Evolutionary conservation across 2,888 invertebrate genomes (phyloP), one percentile per base, ranked within the genome.

Genomic region (Drosophila atripex): DNA sequence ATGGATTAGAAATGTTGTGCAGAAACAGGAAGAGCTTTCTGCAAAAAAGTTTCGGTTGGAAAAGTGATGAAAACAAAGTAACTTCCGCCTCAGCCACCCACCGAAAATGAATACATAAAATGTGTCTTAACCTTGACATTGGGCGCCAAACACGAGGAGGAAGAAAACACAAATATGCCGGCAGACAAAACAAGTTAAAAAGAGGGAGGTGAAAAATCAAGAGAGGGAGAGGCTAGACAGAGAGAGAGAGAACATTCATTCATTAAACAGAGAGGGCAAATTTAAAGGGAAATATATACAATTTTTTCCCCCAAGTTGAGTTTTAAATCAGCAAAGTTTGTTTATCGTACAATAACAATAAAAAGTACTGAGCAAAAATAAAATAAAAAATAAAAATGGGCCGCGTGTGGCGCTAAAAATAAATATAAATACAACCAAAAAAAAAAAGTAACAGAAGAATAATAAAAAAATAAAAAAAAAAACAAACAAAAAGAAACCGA

Each of bases 91-190:
- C 58, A 76, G 50, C 75, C 59, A 41, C 50, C 73, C 68, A 59
- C 59, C 68, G 60, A 63, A 63, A 76, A 70, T 66, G 76, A 76
- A 80, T 76, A 73, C 64, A 70, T 59, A 70, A 80, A 86, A 79
- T 80, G 53, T 75, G 53, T 73, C 71, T 82, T 88, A 88, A 86
- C 86, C 86, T 86, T 86, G 86, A 88, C 86, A 88, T 86, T 86
- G 88, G 71, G 71, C 60, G 74, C 55, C 68, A 75, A 80, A 77
- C 64, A 75, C 75, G 39, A 39, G 16, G 7, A 16, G 16, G 16
- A 39, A 52, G 38, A 54, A 60, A 71, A 61, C 51, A 59, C 18
- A 45, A 39, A 66, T 35, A 55, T 30, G 52, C 59, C 71, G 59
- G 73, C 58, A 61, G 66, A 61, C 66, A 60, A 51, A 63, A 69